Evolutionary conservation across 2,113 vertebrate species (phyloP), one percentile per base, ranked within the genome.

Genomic region (Poeciliopsis retropinna): DNA sequence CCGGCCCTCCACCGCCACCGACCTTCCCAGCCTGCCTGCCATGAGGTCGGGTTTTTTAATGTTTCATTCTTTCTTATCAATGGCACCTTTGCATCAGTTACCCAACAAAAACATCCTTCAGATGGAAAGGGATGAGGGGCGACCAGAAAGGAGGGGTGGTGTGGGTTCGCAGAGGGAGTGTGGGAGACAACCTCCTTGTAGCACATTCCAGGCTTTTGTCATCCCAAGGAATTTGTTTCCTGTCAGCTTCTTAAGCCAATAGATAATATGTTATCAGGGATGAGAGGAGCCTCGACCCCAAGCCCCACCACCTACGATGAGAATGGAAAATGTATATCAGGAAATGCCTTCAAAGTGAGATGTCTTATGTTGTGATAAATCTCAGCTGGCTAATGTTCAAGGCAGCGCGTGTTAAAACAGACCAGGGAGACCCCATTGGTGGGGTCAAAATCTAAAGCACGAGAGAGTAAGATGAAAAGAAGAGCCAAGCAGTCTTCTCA

Each of bases 21-120:
- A 19, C 47, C 47, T n/a, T 14, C 79, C 73, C 61, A 72, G 85
- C 86, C 54, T 73, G 84, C 88, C 85, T 82, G 12, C 85, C 81
- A 72, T 62, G 77, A 86, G 67, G 85, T 90, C 25, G 87, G 86
- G 1, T 8, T 34, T 34, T 92, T 92, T 93, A 86, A 90, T 91
- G 82, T 90, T 86, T 82, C 87, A 85, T 94, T 94, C 89, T 89
- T 88, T 85, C 86, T 89, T 85, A 90, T 93, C 88, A 93, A 93
- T 85, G 82, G 92, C 88, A 92, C 89, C 90, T 94, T 89, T 91
- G 86, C 91, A 92, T 92, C 89, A 93, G 92, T 93, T 92, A 93
- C 86, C 84, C 80, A 72, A 91, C 84, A 89, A 92, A 91, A 92
- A 92, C 88, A 92, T 88, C 88, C 76, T 88, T 91, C 80, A 90